phyloP scores from a whole-genome alignment of 2,797 vertebrate species.

The Galagoides demidoff region DNA sequence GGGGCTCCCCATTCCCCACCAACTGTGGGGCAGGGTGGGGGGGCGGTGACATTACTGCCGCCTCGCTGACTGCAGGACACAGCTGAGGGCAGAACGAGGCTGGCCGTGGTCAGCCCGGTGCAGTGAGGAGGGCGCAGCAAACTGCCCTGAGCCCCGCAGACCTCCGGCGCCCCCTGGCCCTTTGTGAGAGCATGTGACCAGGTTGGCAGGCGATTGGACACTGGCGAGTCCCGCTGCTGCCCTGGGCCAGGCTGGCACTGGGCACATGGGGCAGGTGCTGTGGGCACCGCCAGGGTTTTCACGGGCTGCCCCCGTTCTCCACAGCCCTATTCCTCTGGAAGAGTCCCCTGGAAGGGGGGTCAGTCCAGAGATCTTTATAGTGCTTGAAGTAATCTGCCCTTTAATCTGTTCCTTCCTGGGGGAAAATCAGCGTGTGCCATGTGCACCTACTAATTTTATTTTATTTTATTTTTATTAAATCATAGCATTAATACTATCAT shows the following conservation, averaged over 20 bases:
- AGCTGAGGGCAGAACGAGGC: background rate
- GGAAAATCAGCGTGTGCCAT: slow-evolving; percentile 69
- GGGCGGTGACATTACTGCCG: too few species aligned
- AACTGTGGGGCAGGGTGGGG: too few species aligned
- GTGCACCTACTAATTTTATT: background rate
- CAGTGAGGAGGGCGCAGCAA: slow-evolving; percentile 71
- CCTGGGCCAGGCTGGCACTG: background rate
- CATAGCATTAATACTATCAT: too few species aligned
- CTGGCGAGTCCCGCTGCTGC: slow-evolving; percentile 73
- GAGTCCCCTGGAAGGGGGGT: slow-evolving; percentile 75
- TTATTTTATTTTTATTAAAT: too few species aligned
- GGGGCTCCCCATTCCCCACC: too few species aligned
- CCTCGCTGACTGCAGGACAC: slow-evolving; percentile 52
- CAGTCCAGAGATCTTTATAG: slow-evolving; percentile 75
- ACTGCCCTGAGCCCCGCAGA: slow-evolving; percentile 52
- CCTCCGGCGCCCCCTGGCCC: slow-evolving; percentile 68
- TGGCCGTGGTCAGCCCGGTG: background rate
- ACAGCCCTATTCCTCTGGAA: slow-evolving; percentile 83
- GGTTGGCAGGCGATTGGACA: slow-evolving; percentile 77
- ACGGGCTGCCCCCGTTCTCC: slow-evolving; percentile 79
- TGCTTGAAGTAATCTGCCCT: slow-evolving; percentile 77
- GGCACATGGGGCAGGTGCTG: too few species aligned
- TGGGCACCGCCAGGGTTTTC: slow-evolving; percentile 70
- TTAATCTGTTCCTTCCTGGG: slow-evolving; percentile 85
- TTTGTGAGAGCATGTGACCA: slow-evolving; percentile 78